These are phyloP conservation scores for Hypsopygia costalis DNA, from an alignment of 2,888 invertebrate species.

Conservation along the genomic window DNA sequence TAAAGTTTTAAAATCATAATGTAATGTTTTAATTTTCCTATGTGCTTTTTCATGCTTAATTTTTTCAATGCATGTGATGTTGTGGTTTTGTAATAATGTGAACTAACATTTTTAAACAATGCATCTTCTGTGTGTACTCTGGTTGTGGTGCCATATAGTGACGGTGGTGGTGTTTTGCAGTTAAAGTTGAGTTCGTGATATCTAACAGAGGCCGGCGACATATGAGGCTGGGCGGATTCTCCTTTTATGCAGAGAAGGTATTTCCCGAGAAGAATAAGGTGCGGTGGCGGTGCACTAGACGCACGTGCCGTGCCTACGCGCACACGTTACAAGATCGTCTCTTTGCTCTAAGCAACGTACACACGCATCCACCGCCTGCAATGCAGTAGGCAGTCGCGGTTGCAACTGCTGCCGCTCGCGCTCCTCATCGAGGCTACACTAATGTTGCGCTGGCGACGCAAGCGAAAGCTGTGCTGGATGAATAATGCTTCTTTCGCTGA, in stretches of 20 bases:
- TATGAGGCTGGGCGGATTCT: conserved; percentile 73
- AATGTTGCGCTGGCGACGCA: conserved; percentile 40
- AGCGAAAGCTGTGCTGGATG: conserved; percentile 56
- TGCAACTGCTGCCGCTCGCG: conserved; percentile 31
- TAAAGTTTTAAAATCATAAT: conserved; percentile 11
- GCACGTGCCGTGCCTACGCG: conserved; percentile 74
- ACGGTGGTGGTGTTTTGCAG: conserved; percentile 64
- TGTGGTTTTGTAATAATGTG: background rate
- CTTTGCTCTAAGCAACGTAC: conserved; percentile 72
- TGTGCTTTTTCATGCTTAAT: conserved; percentile 1
- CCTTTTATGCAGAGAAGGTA: conserved; percentile 77
- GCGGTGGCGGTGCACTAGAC: conserved; percentile 75
- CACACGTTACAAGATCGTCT: conserved; percentile 74
- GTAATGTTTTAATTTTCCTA: background rate
- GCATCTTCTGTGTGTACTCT: conserved; percentile 13
- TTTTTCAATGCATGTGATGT: no score
- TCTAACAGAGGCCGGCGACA: conserved; percentile 75
- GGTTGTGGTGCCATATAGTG: conserved; percentile 32
- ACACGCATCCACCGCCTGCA: conserved; percentile 66
- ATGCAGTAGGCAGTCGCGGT: conserved; percentile 21
- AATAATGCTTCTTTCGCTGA: conserved; percentile 27
- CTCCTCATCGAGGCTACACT: conserved; percentile 30
- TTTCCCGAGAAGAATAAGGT: conserved; percentile 76
- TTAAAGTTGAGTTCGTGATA: conserved; percentile 79
- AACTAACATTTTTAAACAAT: conserved; percentile 5